Evolutionary conservation across 2,113 vertebrate genomes (phyloP).

Genomic region (Forbesichthys agassizii): DNA sequence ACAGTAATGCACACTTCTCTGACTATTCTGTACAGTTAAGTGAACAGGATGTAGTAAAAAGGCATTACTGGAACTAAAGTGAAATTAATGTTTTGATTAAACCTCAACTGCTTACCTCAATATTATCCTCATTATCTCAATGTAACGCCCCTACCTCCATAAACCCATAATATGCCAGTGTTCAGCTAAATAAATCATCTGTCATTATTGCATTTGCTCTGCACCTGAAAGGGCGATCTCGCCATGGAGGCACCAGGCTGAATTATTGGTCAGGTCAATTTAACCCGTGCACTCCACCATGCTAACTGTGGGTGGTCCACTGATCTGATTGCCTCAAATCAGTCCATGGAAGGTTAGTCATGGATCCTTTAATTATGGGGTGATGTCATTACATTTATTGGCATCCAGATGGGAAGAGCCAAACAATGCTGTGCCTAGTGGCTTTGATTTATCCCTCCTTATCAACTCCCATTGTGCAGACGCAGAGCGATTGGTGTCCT

Average conservation of each 20-base stretch:
- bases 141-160: no score
- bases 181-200: no score
- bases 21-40: no score
- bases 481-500: slow-evolving; percentile 23
- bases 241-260: slow-evolving; percentile 18
- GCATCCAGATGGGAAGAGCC: slow-evolving; percentile 13
- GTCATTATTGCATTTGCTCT: not conserved
- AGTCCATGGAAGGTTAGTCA: slow-evolving; percentile 51
- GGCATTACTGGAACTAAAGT: no score
- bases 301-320: slow-evolving; percentile 45
- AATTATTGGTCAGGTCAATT: slow-evolving; percentile 38
- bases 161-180: no score
- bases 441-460: slow-evolving; percentile 47
- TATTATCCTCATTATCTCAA: no score
- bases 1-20: no score
- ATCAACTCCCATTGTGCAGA: slow-evolving; percentile 40
- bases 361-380: slow-evolving; percentile 43
- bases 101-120: no score
- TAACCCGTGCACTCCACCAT: slow-evolving; percentile 17
- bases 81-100: no score
- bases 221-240: slow-evolving; percentile 1
- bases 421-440: slow-evolving; percentile 34
- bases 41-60: no score
- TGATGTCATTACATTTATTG: slow-evolving; percentile 49
- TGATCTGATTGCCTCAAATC: slow-evolving; percentile 39